A percentile compares a stretch with the other conserved stretches of the same genome.
phyloP scores from a whole-genome alignment of 2,888 invertebrate genomes.

The Cephus pulcher region DNA sequence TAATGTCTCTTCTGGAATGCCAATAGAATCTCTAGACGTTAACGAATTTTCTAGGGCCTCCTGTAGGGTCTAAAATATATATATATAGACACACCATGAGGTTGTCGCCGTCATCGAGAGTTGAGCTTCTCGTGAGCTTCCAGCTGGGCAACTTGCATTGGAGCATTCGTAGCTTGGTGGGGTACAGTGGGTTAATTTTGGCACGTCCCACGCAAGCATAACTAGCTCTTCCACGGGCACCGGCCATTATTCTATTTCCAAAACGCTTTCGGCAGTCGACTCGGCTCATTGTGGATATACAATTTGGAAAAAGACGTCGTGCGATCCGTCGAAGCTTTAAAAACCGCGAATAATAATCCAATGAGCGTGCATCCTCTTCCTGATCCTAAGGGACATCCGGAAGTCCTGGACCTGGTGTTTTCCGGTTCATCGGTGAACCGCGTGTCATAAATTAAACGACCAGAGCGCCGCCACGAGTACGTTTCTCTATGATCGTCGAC shows the following conservation, averaged over 20 bases:
- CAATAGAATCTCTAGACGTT: not conserved
- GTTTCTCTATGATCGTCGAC: not conserved
- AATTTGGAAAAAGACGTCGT: not conserved
- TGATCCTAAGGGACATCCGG: not conserved
- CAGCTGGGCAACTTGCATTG: not conserved
- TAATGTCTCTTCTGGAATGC: not conserved
- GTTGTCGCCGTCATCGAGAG: not conserved
- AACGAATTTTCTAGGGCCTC: not conserved
- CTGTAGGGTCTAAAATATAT: not conserved
- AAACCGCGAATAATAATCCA: not conserved
- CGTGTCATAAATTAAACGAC: not conserved
- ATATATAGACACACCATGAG: not conserved
- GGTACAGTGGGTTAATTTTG: conserved; percentile 40
- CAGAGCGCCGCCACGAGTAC: not conserved
- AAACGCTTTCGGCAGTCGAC: conserved; percentile 17
- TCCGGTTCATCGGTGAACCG: not conserved
- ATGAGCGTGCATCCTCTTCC: not conserved
- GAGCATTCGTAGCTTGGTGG: not conserved
- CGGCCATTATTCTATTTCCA: conserved; percentile 7
- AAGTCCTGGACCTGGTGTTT: not conserved
- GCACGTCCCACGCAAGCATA: conserved; percentile 41
- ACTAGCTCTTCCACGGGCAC: conserved; percentile 34
- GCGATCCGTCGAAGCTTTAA: not conserved
- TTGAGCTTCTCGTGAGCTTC: not conserved
- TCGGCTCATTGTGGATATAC: not conserved